These are phyloP conservation scores for Eidolon helvum DNA, from an alignment of 2,113 vertebrate species.

Conservation along the genomic window DNA sequence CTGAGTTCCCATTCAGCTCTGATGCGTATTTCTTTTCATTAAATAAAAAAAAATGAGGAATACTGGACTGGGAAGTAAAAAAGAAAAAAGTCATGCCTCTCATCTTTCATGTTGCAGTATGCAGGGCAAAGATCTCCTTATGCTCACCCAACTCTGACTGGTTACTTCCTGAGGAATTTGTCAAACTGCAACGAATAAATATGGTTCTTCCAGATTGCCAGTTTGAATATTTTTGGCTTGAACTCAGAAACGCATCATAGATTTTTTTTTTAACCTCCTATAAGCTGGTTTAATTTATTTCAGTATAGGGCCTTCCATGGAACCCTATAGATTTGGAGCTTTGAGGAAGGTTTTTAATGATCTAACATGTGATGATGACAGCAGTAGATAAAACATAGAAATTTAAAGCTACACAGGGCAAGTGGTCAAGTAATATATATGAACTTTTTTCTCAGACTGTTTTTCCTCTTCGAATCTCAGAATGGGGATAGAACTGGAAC, in stretches of 20 bases:
- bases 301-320: background rate
- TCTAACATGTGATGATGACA: background rate
- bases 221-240: background rate
- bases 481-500: background rate
- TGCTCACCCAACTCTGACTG: background rate
- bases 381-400: background rate
- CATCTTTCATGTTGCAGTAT: background rate
- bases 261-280: background rate
- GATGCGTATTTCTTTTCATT: background rate
- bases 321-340: background rate
- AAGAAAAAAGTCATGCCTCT: background rate
- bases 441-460: background rate
- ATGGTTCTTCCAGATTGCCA: background rate
- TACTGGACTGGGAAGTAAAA: background rate
- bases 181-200: background rate
- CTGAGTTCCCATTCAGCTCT: background rate
- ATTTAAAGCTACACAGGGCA: background rate
- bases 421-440: background rate
- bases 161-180: background rate
- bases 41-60: slow-evolving; percentile 17
- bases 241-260: background rate
- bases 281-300: slow-evolving; percentile 4
- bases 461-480: slow-evolving; percentile 31
- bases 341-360: background rate
- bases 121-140: background rate